Evolutionary conservation across 2,797 vertebrate genomes (phyloP), one percentile per base, ranked within the genome.

Genomic region (Xiphorhynchus erythropygius): DNA sequence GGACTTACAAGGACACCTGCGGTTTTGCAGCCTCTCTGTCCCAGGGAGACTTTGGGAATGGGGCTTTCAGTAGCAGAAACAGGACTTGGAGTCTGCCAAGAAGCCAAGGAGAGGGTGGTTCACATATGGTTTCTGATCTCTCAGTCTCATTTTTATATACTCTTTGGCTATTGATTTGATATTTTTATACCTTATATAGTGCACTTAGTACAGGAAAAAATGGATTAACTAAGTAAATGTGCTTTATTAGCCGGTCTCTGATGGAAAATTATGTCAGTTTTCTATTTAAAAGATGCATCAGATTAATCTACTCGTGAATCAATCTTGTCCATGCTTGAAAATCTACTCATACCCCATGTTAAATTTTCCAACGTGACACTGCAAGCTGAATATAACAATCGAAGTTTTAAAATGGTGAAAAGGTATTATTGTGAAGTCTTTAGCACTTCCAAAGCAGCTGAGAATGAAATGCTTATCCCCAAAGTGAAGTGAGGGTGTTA

Each of bases 211-310:
- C 44, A 56, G 90, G 49, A 93, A 91, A 87, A 79, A 89, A 94
- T 77, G 81, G 82, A 85, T 92, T 85, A 92, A 91, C 84, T 28
- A 68, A 90, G 84, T 75, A 82, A 96, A 76, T 82, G 68, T 33
- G 35, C 55, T 75, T 94, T 82, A 69, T 94, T 95, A 89, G 56
- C 5, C 0, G 35, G 56, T 74, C 65, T 90, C 93, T 69, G 91
- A 93, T 84, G 84, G 95, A 91, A 95, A 91, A 94, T 52, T 68
- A 94, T 70, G 70, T 67, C 87, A 74, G 74, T 78, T 97, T 97
- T 80, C 78, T 87, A 62, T 94, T 83, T 85, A 93, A 94, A 95
- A 97, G 90, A 75, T 63, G 77, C 89, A 71, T 86, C 76, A 56
- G 42, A 71, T 84, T 90, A 90, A 87, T 75, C 82, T 73, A 42